A percentile compares a stretch with the other conserved stretches of the same genome.
Evolutionary conservation across 1,140 invertebrate species (phyloP).

Genomic region (Drosophila suzukii): DNA sequence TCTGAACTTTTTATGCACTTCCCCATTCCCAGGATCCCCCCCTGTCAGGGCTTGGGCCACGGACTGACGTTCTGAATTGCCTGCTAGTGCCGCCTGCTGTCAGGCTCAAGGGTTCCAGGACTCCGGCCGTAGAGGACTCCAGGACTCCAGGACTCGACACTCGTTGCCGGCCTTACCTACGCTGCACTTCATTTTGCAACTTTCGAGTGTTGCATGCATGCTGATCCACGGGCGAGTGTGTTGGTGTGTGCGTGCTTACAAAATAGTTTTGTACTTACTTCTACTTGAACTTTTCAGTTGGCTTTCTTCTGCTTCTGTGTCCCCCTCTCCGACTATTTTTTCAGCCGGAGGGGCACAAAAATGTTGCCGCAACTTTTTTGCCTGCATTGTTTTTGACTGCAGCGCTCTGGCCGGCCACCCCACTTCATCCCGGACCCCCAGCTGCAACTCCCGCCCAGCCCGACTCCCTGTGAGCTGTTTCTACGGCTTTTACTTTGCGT

Average conservation of each 20-base stretch:
- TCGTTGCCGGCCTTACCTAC: constrained; percentile 57
- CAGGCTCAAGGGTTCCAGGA: constrained; percentile 50
- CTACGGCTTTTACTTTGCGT: constrained; percentile 59
- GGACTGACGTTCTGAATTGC: constrained; percentile 69
- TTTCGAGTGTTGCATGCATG: constrained; percentile 67
- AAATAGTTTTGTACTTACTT: constrained; percentile 82
- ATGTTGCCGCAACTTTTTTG: constrained; percentile 72
- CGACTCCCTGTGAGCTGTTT: constrained; percentile 20
- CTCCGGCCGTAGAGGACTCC: constrained; percentile 25
- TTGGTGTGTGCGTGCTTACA: constrained; percentile 63
- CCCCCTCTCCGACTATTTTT: constrained; percentile 2
- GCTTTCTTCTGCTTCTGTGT: constrained; percentile 48
- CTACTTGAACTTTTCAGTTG: constrained; percentile 75
- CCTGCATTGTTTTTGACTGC: constrained; percentile 82
- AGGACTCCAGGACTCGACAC: constrained; percentile 32
- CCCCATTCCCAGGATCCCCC: neutral
- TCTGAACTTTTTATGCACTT: constrained; percentile 1
- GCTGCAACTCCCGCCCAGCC: neutral
- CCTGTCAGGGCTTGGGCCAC: constrained; percentile 13
- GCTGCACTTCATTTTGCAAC: constrained; percentile 74
- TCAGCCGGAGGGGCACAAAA: constrained; percentile 50
- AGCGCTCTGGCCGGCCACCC: constrained; percentile 14
- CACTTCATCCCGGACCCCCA: neutral
- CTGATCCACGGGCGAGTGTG: constrained; percentile 7
- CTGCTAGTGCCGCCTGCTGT: constrained; percentile 66